Conservation (phyloP, 1,140 invertebrate genomes). For the Galendromus occidentalis region DNA sequence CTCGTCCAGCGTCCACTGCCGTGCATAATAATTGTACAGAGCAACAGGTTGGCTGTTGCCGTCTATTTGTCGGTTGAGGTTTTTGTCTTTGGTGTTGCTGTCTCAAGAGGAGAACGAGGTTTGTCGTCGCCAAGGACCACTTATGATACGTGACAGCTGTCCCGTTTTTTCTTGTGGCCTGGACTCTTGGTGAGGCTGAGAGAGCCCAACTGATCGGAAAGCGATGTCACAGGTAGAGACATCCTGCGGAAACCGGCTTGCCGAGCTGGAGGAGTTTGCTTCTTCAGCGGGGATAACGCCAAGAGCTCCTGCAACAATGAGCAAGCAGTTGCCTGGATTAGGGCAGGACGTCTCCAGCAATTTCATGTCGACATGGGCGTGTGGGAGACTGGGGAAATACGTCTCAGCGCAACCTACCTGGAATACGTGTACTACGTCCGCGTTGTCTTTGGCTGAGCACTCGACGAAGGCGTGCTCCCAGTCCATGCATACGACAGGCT, state of each 20-base stretch:
- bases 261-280: neutral
- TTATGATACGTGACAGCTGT: constrained; percentile 9
- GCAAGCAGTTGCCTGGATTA: neutral
- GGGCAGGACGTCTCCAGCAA: no score
- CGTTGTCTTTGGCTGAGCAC: constrained; percentile 62
- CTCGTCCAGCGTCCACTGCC: neutral
- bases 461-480: constrained; percentile 80
- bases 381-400: no score
- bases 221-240: constrained; percentile 7
- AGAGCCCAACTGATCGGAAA: neutral
- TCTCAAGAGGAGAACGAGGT: neutral
- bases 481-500: constrained; percentile 57
- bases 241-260: constrained; percentile 5
- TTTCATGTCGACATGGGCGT: no score
- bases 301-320: neutral
- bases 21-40: neutral
- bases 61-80: no score
- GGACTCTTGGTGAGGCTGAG: constrained; percentile 3
- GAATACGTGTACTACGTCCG: constrained; percentile 31
- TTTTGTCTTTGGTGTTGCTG: neutral
- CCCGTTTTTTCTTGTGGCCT: constrained; percentile 5
- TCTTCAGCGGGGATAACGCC: neutral
- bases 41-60: neutral
- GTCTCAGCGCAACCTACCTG: no score
- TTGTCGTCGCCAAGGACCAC: neutral